phyloP scores from a whole-genome alignment of 2,797 vertebrate species.

The Hypotaenidia philippensis region DNA sequence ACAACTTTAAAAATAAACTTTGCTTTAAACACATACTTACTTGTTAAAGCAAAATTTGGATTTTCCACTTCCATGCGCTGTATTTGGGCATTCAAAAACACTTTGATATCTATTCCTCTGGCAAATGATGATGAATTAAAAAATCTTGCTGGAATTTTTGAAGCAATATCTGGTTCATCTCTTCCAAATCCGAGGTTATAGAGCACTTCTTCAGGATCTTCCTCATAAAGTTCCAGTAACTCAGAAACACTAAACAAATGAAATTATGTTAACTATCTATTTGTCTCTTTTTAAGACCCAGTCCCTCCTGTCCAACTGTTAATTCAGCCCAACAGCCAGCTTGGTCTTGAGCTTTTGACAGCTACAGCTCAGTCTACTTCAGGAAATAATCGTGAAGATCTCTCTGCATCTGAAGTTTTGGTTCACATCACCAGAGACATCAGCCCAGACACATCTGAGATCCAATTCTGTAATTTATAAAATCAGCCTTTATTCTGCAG shows the following conservation, averaged over 20 bases:
- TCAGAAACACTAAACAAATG: slow-evolving; percentile 90
- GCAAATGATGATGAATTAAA: slow-evolving; percentile 90
- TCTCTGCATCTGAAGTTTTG: background rate
- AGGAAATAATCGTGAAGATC: background rate
- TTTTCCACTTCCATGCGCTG: slow-evolving; percentile 98
- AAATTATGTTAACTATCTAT: background rate
- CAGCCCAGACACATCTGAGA: background rate
- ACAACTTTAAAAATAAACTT: background rate
- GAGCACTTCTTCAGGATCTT: slow-evolving; percentile 96
- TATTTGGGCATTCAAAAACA: slow-evolving; percentile 95
- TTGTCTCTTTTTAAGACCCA: background rate
- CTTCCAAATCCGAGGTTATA: slow-evolving; percentile 96
- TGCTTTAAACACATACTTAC: slow-evolving; percentile 81
- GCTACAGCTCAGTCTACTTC: background rate
- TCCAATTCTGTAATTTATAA: background rate
- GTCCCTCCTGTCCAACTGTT: background rate
- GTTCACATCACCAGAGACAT: background rate
- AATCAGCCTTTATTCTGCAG: background rate
- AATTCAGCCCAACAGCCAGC: background rate
- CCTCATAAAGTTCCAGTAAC: slow-evolving; percentile 95
- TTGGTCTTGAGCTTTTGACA: background rate
- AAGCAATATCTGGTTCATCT: slow-evolving; percentile 94
- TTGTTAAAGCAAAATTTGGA: slow-evolving; percentile 96
- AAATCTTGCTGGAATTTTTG: slow-evolving; percentile 95
- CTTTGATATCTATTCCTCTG: slow-evolving; percentile 96